Base-by-base conservation (phyloP, 2,888 invertebrate genomes). In the Cephus nigrinus region DNA sequence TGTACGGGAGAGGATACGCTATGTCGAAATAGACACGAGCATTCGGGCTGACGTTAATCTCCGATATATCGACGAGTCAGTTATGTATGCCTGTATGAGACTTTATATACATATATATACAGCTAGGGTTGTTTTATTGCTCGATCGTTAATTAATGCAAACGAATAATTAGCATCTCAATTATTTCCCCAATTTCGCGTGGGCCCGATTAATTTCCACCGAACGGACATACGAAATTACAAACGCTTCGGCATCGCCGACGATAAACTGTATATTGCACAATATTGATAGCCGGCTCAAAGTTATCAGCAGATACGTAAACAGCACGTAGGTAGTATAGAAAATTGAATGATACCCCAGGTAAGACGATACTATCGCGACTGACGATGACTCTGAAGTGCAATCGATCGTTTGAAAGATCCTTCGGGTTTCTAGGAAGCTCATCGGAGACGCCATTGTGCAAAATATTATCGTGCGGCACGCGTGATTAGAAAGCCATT, bases 131-230 rank as follows among this genome's bases (percentile, higher is more conserved):
- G 33, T 12, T 74, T 88, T 84, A 86, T 86, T 83, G 84, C 85
- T 80, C 79, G 78, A 85, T 87, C 87, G 88, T 90, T 90, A 88
- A 90, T 90, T 90, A 55, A 90, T 90, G 89, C 87, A 87, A 88
- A 88, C 86, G 88, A 89, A 86, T 88, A 88, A 90, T 90, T 89
- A 89, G 86, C 89, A 86, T 89, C 87, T 87, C 88, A 86, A 90
- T 90, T 88, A 90, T 89, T 90, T 89, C 86, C 76, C 79, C 80
- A 75, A 77, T 69, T 75, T 76, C 81, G 81, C 76, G 78, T 76
- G 75, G 34, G 32, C 73, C 76, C 77, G 79, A 74, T 73, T 73
- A 73, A 79, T 79, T 78, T 76, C 69, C 32, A 40, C 34, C 12
- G 73, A 11, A 32, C 9, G 34, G 12, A 55, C 55, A 23, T 55